Percentiles rank a stretch among this genome's conserved stretches.
Evolutionary conservation across 1,140 invertebrate species (phyloP).

Genomic region (Metopolophium dirhodum): DNA sequence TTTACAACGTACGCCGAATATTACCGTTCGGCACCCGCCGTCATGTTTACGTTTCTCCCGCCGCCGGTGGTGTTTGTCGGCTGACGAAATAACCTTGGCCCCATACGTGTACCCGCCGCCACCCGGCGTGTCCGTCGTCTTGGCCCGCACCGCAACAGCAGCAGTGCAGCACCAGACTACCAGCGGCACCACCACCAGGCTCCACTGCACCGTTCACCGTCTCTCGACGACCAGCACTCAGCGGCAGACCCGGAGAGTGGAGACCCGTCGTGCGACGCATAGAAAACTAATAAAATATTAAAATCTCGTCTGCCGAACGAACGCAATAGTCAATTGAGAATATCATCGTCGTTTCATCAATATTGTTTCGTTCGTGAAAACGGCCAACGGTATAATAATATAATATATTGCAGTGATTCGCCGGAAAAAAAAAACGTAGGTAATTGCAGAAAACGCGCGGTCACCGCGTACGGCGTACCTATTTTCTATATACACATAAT

Average conservation of each 20-base stretch:
- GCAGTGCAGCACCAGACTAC: not conserved
- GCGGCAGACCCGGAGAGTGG: not conserved
- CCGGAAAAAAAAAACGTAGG: not conserved
- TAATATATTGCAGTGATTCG: not conserved
- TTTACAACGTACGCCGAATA: not conserved
- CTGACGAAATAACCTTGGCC: conserved; percentile 57
- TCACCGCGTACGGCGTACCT: not conserved
- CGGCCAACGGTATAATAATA: no score
- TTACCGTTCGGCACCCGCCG: conserved; percentile 37
- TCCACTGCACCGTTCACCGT: not conserved
- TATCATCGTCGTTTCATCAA: not conserved
- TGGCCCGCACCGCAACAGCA: not conserved
- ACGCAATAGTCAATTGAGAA: not conserved
- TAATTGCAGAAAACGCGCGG: not conserved
- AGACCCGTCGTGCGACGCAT: no score
- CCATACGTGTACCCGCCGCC: not conserved
- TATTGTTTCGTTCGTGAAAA: not conserved
- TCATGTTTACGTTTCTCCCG: conserved; percentile 50
- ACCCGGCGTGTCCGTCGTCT: conserved; percentile 7
- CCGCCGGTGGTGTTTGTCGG: not conserved
- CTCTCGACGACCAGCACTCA: not conserved
- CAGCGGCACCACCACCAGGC: not conserved
- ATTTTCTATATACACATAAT: not conserved
- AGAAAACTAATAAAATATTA: no score
- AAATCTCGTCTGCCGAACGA: not conserved